Conservation (phyloP, 2,888 invertebrate species). For the Diplolepis rosae region DNA sequence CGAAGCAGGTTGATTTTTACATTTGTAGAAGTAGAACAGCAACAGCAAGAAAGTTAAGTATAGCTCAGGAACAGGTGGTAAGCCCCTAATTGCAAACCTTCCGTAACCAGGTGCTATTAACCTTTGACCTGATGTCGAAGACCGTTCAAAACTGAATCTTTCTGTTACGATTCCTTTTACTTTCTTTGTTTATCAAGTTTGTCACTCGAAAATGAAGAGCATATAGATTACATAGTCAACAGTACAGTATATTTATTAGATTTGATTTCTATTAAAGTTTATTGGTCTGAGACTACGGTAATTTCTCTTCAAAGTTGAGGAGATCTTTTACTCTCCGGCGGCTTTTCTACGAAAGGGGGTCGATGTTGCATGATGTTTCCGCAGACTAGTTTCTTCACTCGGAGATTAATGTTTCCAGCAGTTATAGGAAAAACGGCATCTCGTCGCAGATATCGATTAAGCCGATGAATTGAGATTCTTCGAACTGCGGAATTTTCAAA, state of each 20-base stretch:
- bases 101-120: not conserved
- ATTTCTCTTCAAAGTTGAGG: constrained; percentile 47
- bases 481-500: constrained; percentile 40
- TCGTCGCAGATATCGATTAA: constrained; percentile 36
- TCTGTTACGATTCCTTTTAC: constrained; percentile 26
- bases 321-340: constrained; percentile 39
- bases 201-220: not conserved
- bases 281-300: constrained; percentile 52
- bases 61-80: not conserved
- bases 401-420: constrained; percentile 53
- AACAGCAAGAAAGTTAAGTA: not conserved
- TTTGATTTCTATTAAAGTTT: constrained; percentile 48
- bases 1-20: not conserved
- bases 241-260: not conserved
- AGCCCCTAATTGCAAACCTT: not conserved
- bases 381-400: constrained; percentile 46
- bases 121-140: not conserved
- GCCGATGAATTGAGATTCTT: constrained; percentile 39
- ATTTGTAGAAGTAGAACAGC: not conserved
- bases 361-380: constrained; percentile 49
- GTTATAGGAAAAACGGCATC: constrained; percentile 38
- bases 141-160: not conserved
- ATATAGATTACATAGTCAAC: not conserved
- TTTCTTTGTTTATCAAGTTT: not conserved
- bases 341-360: constrained; percentile 50